phyloP scores from a whole-genome alignment of 2,888 invertebrate species.

The Aspidiotus rigidus region DNA sequence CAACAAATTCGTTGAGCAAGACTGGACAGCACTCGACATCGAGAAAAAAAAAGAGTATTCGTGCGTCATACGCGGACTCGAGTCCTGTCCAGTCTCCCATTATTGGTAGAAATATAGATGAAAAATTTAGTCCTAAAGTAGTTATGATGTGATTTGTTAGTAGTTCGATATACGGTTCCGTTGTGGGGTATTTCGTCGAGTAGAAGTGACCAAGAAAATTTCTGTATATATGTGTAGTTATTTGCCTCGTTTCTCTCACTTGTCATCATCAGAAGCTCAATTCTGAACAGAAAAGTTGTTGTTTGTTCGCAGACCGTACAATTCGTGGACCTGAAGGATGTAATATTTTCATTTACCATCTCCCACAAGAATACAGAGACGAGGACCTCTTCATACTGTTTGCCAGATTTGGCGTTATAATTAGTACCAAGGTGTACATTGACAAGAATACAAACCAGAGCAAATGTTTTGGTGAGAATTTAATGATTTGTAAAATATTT shows the following conservation, averaged over 20 bases:
- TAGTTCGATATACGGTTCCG: too few species aligned
- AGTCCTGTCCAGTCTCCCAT: too few species aligned
- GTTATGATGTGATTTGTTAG: too few species aligned
- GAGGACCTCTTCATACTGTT: constrained; percentile 99
- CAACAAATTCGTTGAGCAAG: too few species aligned
- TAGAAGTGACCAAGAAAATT: not conserved
- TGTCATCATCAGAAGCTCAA: not conserved
- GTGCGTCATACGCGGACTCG: too few species aligned
- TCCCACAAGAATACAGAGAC: constrained; percentile 99
- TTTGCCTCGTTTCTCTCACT: not conserved
- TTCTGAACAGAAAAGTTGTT: not conserved
- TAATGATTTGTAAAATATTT: not conserved
- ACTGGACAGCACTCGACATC: too few species aligned
- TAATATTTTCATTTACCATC: constrained; percentile 99
- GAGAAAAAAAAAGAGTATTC: too few species aligned
- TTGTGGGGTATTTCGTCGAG: too few species aligned
- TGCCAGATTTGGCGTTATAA: constrained; percentile 97
- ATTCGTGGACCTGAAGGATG: constrained; percentile 98
- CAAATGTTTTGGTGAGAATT: constrained; percentile 93
- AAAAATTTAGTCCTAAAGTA: too few species aligned
- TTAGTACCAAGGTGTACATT: constrained; percentile 99
- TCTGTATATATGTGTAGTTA: not conserved
- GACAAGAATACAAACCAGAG: constrained; percentile 99
- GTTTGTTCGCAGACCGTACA: constrained; percentile 64
- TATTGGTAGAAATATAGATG: too few species aligned